A percentile compares a stretch with the other conserved stretches of the same genome.
phyloP scores from a whole-genome alignment of 2,113 vertebrate species.

The Poeciliopsis retropinna region DNA sequence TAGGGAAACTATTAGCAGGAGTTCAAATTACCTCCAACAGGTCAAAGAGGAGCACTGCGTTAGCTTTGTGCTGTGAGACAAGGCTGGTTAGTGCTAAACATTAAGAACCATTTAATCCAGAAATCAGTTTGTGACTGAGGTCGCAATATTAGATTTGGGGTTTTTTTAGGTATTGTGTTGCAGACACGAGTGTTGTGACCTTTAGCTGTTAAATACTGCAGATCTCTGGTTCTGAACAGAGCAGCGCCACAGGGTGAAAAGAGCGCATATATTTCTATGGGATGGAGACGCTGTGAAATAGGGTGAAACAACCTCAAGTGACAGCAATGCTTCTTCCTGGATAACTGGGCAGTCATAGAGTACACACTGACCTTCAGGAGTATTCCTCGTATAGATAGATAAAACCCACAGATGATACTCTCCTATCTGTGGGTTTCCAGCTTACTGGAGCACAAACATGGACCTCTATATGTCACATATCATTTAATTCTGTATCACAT shows the following conservation, averaged over 20 bases:
- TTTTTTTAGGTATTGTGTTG: background rate
- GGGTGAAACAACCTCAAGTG: constrained; percentile 21
- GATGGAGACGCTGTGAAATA: constrained; percentile 16
- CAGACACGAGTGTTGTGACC: constrained; percentile 9
- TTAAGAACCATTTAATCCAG: constrained; percentile 2
- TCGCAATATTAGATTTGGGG: background rate
- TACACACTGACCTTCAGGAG: constrained; percentile 50
- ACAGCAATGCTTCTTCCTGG: constrained; percentile 18
- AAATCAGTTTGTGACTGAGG: constrained; percentile 7
- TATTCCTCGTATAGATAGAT: background rate
- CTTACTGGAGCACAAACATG: constrained; percentile 4
- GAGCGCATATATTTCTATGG: background rate
- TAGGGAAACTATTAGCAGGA: constrained; percentile 37
- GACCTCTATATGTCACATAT: background rate
- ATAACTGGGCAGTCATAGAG: constrained; percentile 1
- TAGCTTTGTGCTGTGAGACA: constrained; percentile 46
- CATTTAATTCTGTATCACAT: background rate
- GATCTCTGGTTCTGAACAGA: constrained; percentile 22
- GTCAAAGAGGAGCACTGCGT: constrained; percentile 46
- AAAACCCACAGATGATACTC: background rate
- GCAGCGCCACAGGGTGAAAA: constrained; percentile 3
- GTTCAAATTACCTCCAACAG: constrained; percentile 44
- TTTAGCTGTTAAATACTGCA: constrained; percentile 34
- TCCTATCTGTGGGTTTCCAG: constrained; percentile 4
- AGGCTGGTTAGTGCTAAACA: constrained; percentile 7